Evolutionary conservation across 2,113 vertebrate genomes (phyloP).

Genomic region (Lepisosteus osseus): DNA sequence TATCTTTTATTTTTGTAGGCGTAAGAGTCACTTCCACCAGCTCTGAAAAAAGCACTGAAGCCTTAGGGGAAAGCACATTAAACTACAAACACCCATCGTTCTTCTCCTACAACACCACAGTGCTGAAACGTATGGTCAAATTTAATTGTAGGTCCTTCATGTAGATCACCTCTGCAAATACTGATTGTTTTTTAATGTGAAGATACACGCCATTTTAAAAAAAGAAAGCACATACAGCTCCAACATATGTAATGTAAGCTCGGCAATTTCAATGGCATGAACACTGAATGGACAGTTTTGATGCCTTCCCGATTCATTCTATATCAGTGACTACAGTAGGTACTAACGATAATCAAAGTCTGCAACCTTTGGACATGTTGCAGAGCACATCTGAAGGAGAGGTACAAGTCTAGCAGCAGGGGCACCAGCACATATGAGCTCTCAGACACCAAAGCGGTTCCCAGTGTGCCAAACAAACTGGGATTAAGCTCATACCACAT

Average conservation of each 20-base stretch:
- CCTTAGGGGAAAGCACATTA: constrained; percentile 60
- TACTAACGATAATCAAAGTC: too few relatives aligned
- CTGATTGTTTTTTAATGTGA: constrained; percentile 57
- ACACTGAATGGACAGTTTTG: too few relatives aligned
- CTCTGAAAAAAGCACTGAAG: constrained; percentile 50
- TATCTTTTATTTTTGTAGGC: constrained; percentile 13
- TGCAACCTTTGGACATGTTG: too few relatives aligned
- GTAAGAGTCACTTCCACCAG: constrained; percentile 50
- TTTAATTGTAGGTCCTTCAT: constrained; percentile 59
- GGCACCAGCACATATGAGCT: too few relatives aligned
- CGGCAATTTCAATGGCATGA: too few relatives aligned
- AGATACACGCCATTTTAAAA: background rate
- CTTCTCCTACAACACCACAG: constrained; percentile 1
- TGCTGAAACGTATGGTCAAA: constrained; percentile 34
- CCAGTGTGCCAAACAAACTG: too few relatives aligned
- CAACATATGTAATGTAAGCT: background rate
- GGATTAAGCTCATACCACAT: too few relatives aligned
- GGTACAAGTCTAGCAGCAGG: too few relatives aligned
- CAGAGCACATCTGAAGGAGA: too few relatives aligned
- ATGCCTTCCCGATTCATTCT: too few relatives aligned
- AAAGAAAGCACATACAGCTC: background rate
- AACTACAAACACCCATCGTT: constrained; percentile 36
- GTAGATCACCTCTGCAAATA: constrained; percentile 63
- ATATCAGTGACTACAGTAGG: too few relatives aligned
- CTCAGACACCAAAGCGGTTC: too few relatives aligned